A percentile compares a stretch with the other conserved stretches of the same genome.
phyloP scores from a whole-genome alignment of 2,797 vertebrate species.

The Holocentrus rufus region DNA sequence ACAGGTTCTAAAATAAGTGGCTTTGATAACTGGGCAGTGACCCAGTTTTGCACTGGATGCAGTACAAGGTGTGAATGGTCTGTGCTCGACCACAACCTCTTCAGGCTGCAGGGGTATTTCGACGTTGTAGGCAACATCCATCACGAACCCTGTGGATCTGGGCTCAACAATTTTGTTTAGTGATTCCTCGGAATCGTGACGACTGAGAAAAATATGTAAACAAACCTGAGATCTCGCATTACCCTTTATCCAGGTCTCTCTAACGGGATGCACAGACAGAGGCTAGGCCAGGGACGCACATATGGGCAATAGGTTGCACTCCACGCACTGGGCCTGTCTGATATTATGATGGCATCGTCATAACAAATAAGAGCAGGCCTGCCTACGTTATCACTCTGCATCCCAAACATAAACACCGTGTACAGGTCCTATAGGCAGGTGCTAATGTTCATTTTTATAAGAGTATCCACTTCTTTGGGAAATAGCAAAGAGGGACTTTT shows the following conservation, averaged over 20 bases:
- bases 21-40: constrained; percentile 44
- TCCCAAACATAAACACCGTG: constrained; percentile 54
- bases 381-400: constrained; percentile 35
- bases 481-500: background rate
- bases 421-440: constrained; percentile 5
- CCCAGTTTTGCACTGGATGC: constrained; percentile 53
- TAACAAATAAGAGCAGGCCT: constrained; percentile 61
- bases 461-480: no score
- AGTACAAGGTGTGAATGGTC: constrained; percentile 50
- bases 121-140: constrained; percentile 40
- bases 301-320: constrained; percentile 55
- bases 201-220: background rate
- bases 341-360: constrained; percentile 68
- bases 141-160: constrained; percentile 41
- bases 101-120: constrained; percentile 27
- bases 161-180: background rate
- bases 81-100: constrained; percentile 21
- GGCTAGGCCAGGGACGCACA: constrained; percentile 54
- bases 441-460: background rate
- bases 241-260: constrained; percentile 6
- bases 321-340: constrained; percentile 54
- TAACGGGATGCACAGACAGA: constrained; percentile 18
- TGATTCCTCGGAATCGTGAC: background rate
- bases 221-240: constrained; percentile 10
- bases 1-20: constrained; percentile 30